Conservation (phyloP, 2,797 vertebrate species). For the Gorsachius magnificus region DNA sequence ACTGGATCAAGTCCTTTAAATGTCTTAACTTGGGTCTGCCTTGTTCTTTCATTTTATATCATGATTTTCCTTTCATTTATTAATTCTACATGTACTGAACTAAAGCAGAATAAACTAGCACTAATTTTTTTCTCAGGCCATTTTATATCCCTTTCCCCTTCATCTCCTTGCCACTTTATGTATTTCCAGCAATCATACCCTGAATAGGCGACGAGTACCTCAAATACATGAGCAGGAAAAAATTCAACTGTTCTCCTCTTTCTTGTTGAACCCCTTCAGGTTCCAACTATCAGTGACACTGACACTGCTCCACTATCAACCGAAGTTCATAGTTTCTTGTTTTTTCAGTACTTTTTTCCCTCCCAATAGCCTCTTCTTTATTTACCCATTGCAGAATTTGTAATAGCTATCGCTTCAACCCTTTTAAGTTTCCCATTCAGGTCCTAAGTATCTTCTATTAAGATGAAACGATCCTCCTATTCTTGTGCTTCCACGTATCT, state of each 20-base stretch:
- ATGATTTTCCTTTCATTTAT: neutral
- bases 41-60: conserved; percentile 1
- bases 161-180: neutral
- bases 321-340: neutral
- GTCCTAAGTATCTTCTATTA: neutral
- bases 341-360: neutral
- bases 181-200: neutral
- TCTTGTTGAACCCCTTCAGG: neutral
- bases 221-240: neutral
- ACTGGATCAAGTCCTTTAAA: conserved; percentile 8
- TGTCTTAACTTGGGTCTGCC: neutral
- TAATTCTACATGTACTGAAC: neutral
- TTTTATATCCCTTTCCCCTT: neutral
- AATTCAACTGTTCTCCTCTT: neutral
- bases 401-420: neutral
- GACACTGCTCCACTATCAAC: neutral
- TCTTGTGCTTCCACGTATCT: neutral
- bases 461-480: neutral
- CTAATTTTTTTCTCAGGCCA: neutral
- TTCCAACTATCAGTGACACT: neutral
- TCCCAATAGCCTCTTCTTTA: neutral
- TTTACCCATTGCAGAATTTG: neutral
- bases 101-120: neutral
- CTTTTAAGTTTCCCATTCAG: neutral
- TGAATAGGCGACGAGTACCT: neutral